Evolutionary conservation across 2,113 vertebrate genomes (phyloP), one percentile per base, ranked within the genome.

Genomic region (Synchiropus splendidus): DNA sequence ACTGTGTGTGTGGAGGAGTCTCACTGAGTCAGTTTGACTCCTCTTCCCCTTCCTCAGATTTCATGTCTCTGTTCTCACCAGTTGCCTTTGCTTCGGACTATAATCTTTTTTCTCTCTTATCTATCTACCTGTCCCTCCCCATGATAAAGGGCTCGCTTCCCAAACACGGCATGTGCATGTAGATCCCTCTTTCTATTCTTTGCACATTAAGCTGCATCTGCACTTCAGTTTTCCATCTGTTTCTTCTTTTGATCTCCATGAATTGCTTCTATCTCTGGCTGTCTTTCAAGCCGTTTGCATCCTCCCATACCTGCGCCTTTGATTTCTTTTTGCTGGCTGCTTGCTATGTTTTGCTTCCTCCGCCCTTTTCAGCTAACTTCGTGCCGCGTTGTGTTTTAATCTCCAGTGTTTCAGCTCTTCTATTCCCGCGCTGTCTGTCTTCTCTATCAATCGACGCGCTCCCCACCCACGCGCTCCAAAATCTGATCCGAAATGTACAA

Each of bases 241-340:
- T 51, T 51, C 39, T n/a, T 66, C 48, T 48, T 69, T 51, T 77
- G 52, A 78, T 77, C 66, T 64, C 43, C 30, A 32, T 51, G 64
- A 69, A 73, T 64, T 66, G 47, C 49, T 33, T 32, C 53, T 46
- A 31, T 48, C 50, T 49, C 3, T 13, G 10, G 30, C 41, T 53
- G 39, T 41, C 58, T 54, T 18, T 61, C 42, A 35, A 33, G 14
- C 41, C 12, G 13, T 60, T 44, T 59, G 44, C 36, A 16, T 21
- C 31, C 34, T n/a, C 31, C 18, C 17, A 4, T 51, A 59, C 56
- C 57, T 50, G 44, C 53, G 49, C 27, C 68, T 70, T 70, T 61
- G 56, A 64, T 69, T 67, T 54, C 21, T 5, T 27, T 27, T 49
- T n/a, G 2, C 27, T 34, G 36, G 17, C 36, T 62, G 42, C 34